Evolutionary conservation across 2,797 vertebrate genomes (phyloP), one percentile per base, ranked within the genome.

Genomic region (Labeo calbasu): DNA sequence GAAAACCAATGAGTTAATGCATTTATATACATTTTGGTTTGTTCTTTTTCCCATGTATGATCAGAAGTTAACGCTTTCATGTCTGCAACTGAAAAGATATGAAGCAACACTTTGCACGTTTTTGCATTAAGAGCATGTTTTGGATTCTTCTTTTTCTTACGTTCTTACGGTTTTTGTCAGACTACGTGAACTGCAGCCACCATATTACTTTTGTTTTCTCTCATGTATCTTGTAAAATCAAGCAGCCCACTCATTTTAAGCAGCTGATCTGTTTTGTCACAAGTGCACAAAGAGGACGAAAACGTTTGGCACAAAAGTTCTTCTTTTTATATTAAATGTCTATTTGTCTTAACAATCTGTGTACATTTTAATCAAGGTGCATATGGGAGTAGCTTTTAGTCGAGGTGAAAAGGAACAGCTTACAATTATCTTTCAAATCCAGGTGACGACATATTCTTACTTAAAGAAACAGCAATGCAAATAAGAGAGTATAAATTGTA

Each of bases 101-200:
- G 92, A 95, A 96, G 93, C 96, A 94, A 92, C 92, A 92, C 94
- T 96, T 95, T 97, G 97, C 97, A 99, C 95, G 94, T 94, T 96
- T 92, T 96, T 95, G 96, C 94, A 96, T 96, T 95, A 93, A 94
- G 94, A 96, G 96, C 96, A 98, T 97, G 97, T 96, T 97, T 93
- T 90, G 88, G 75, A 83, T 92, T 48, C 51, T 86, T 87, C 25
- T 86, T 82, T 86, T 86, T 84, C 79, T 79, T 17, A 75, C 90
- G 36, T 5, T 75, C 91, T 91, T 80, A 53, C 40, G 48, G 48
- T 83, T 84, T 87, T 89, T 82, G 50, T 65, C 79, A 79, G 85
- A 78, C 57, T 83, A 48, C 73, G 69, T 88, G 71, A 87, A 77
- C 36, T 79, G 82, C 82, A 86, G 76, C 63, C 81, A 83, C 79